Conservation (phyloP, 2,113 vertebrate genomes). For the Odocoileus virginianus region DNA sequence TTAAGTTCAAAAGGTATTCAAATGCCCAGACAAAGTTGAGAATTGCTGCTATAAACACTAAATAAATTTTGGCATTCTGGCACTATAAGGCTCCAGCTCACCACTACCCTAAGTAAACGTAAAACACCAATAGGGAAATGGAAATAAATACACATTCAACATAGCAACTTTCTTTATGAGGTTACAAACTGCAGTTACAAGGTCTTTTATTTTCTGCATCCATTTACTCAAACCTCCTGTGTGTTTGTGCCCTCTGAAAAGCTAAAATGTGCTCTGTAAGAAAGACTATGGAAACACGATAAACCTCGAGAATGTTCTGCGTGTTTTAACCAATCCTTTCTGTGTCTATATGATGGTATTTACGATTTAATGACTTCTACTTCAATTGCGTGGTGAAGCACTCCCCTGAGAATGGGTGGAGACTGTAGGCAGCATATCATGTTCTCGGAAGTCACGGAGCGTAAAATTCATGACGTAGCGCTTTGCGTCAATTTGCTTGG, state of each 20-base stretch:
- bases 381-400: constrained; percentile 24
- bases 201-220: neutral
- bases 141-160: neutral
- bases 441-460: neutral
- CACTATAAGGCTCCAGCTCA: neutral
- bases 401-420: neutral
- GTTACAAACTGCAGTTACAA: neutral
- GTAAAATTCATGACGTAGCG: neutral
- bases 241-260: neutral
- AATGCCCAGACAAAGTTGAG: neutral
- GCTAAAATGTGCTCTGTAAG: neutral
- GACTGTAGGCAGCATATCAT: neutral
- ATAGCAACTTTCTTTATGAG: neutral
- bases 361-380: neutral
- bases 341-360: neutral
- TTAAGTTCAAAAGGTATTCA: neutral
- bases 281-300: neutral
- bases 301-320: neutral
- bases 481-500: neutral
- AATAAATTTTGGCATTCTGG: neutral
- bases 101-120: neutral
- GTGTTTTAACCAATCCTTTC: neutral
- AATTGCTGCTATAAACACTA: neutral
- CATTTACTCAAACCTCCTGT: neutral
- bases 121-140: neutral